Conservation (phyloP, 1,140 invertebrate species). For the Nasonia giraulti region DNA sequence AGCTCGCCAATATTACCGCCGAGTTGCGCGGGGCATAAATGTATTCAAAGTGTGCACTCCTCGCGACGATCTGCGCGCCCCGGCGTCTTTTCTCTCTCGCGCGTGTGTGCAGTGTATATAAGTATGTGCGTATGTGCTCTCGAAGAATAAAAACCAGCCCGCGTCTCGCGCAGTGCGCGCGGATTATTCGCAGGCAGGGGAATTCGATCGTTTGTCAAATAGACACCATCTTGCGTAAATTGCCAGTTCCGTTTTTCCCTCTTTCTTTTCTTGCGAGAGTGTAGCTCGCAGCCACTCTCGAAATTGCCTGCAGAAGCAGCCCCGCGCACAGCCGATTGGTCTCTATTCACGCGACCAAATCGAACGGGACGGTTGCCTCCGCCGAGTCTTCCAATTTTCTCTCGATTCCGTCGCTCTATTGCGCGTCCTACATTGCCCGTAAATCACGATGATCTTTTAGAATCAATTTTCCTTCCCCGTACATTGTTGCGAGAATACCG, state of each 20-base stretch:
- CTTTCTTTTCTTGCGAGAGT: slow-evolving; percentile 17
- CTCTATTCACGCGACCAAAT: slow-evolving; percentile 54
- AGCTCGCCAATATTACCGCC: slow-evolving; percentile 64
- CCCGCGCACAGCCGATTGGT: slow-evolving; percentile 52
- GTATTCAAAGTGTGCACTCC: slow-evolving; percentile 64
- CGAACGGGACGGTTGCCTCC: slow-evolving; percentile 38
- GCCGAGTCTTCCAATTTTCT: slow-evolving; percentile 32
- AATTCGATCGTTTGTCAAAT: slow-evolving; percentile 72
- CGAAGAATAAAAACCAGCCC: slow-evolving; percentile 53
- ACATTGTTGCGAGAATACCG: not conserved
- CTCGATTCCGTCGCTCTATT: slow-evolving; percentile 4
- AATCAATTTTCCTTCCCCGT: not conserved
- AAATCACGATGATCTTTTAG: slow-evolving; percentile 25
- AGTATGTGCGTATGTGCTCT: not conserved
- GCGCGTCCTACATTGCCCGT: not conserved
- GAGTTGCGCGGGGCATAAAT: slow-evolving; percentile 60
- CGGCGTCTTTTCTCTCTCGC: slow-evolving; percentile 4
- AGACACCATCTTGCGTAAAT: slow-evolving; percentile 70
- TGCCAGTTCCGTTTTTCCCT: slow-evolving; percentile 54
- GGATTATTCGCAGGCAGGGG: slow-evolving; percentile 66
- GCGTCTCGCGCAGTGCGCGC: slow-evolving; percentile 39
- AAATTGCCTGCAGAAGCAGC: slow-evolving; percentile 60
- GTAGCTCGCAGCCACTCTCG: slow-evolving; percentile 59
- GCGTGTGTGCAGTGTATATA: slow-evolving; percentile 17
- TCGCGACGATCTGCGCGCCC: slow-evolving; percentile 32